Evolutionary conservation across 2,797 vertebrate species (phyloP).

Genomic region (Sebastes itinus): DNA sequence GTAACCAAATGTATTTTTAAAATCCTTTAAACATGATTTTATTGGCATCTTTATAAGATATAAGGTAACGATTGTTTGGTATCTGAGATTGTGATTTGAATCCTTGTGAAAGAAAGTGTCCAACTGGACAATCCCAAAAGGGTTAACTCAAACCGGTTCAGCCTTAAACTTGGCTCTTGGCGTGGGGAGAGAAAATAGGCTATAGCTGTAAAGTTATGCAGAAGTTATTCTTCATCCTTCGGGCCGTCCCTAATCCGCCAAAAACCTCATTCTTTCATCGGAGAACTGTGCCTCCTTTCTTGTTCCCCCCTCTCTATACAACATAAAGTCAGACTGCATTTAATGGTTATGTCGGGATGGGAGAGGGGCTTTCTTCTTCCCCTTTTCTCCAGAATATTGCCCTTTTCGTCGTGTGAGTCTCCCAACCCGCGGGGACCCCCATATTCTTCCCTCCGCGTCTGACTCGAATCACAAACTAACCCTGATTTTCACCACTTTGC

Average conservation of each 20-base stretch:
- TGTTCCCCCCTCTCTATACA: slow-evolving; percentile 90
- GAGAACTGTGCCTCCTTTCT: slow-evolving; percentile 90
- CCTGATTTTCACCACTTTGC: slow-evolving; percentile 96
- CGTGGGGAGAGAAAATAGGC: slow-evolving; percentile 76
- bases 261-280: slow-evolving; percentile 87
- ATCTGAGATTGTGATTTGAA: background rate
- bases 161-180: slow-evolving; percentile 82
- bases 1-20: background rate
- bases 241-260: slow-evolving; percentile 88
- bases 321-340: slow-evolving; percentile 99
- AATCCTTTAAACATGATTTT: background rate
- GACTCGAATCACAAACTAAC: slow-evolving; percentile 99
- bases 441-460: slow-evolving; percentile 95
- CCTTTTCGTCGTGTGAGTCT: slow-evolving; percentile 99
- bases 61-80: background rate
- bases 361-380: slow-evolving; percentile 94
- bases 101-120: slow-evolving; percentile 36
- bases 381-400: slow-evolving; percentile 92
- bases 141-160: slow-evolving; percentile 80
- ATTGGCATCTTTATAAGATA: background rate
- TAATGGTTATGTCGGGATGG: slow-evolving; percentile 99
- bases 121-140: slow-evolving; percentile 60
- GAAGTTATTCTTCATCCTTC: slow-evolving; percentile 87
- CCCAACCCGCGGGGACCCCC: slow-evolving; percentile 94
- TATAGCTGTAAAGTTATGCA: slow-evolving; percentile 87